Conservation (phyloP, 2,113 vertebrate species). For the Blennius ocellaris region DNA sequence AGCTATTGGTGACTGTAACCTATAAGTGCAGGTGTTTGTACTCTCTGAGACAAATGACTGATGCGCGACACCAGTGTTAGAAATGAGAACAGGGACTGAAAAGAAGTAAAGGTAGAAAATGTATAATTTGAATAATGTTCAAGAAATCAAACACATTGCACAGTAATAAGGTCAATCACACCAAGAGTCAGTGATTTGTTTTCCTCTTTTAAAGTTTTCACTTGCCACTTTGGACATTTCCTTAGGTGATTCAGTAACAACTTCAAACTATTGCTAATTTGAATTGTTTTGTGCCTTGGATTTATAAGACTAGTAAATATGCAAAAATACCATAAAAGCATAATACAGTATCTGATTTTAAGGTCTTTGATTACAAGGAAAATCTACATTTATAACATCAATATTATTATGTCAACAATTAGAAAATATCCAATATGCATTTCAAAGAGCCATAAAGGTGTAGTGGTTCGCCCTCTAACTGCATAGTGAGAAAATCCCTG, state of each 20-base stretch:
- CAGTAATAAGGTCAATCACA: neutral
- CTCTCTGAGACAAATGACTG: neutral
- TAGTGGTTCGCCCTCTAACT: too few relatives aligned
- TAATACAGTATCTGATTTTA: too few relatives aligned
- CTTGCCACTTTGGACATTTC: neutral
- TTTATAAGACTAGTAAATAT: slow-evolving; percentile 1
- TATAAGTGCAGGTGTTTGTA: neutral
- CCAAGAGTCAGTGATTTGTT: too few relatives aligned
- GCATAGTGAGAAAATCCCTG: too few relatives aligned
- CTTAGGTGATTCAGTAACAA: slow-evolving; percentile 35
- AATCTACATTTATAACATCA: too few relatives aligned
- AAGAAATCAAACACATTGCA: slow-evolving; percentile 1
- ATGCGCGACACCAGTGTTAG: neutral
- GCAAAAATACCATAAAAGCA: too few relatives aligned
- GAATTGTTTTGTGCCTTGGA: slow-evolving; percentile 19
- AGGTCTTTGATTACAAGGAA: too few relatives aligned
- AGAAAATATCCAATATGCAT: too few relatives aligned
- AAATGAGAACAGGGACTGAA: neutral
- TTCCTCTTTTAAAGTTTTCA: too few relatives aligned
- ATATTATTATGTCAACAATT: too few relatives aligned
- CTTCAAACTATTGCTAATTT: slow-evolving; percentile 29
- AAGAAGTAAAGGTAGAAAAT: neutral
- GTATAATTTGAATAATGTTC: neutral
- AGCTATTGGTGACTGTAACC: neutral
- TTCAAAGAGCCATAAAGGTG: too few relatives aligned